These are phyloP conservation scores for Corapipo altera DNA, from an alignment of 2,113 vertebrate species.

Conservation along the genomic window DNA sequence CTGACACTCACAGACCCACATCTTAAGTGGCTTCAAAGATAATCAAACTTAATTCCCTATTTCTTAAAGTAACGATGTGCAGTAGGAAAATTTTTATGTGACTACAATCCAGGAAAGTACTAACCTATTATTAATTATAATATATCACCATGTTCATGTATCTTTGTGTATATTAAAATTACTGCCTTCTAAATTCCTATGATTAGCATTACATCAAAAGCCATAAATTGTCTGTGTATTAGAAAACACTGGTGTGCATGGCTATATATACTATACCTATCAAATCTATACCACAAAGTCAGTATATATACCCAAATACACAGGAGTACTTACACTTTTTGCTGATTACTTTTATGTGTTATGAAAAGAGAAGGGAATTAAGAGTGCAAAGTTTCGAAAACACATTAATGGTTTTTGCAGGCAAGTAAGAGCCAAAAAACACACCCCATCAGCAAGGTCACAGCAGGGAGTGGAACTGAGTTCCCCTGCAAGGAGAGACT, in stretches of 20 bases:
- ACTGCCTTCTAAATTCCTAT: not conserved
- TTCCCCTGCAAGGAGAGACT: not conserved
- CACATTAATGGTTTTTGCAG: not conserved
- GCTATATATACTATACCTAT: not conserved
- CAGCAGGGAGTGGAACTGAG: accelerated
- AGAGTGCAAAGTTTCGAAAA: not conserved
- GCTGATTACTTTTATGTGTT: not conserved
- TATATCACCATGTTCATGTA: not conserved
- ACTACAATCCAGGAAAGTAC: not conserved
- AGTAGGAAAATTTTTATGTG: not conserved
- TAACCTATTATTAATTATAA: not conserved
- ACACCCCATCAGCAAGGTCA: no score
- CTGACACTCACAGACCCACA: not conserved
- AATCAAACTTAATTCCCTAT: not conserved
- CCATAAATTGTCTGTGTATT: not conserved
- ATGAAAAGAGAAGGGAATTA: not conserved
- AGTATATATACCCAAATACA: not conserved
- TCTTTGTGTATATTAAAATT: not conserved
- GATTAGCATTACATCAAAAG: not conserved
- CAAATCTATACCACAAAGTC: not conserved
- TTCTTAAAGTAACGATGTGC: not conserved
- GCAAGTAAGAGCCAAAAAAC: not conserved
- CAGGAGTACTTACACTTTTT: not conserved
- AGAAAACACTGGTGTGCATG: not conserved
- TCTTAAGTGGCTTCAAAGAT: not conserved